A percentile compares a stretch with the other conserved stretches of the same genome.
Evolutionary conservation across 35 echinoderm and acorn worm genomes (phyloP).

Genomic region (Eucidaris tribuloides): DNA sequence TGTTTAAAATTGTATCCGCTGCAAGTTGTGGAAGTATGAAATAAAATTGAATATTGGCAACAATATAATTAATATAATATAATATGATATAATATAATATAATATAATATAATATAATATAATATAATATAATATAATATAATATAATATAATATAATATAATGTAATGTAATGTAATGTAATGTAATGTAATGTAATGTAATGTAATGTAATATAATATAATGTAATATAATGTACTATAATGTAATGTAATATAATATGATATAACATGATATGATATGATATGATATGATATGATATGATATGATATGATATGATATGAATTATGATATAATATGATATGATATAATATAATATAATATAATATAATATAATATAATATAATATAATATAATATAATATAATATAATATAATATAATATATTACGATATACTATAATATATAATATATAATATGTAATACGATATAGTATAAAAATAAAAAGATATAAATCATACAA

Average conservation of each 20-base stretch:
- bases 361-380: background rate
- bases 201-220: background rate
- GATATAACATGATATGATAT: no score
- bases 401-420: conserved; percentile 1
- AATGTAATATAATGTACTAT: no score
- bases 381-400: conserved; percentile 1
- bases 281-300: background rate
- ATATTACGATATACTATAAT: background rate
- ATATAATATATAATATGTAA: no score
- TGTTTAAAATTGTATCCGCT: no score
- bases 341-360: background rate
- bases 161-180: background rate
- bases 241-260: no score
- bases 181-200: background rate
- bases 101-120: background rate
- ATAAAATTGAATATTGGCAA: no score
- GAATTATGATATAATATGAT: no score
- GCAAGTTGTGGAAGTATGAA: no score
- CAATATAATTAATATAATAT: no score
- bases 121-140: background rate
- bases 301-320: background rate
- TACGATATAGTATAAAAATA: no score
- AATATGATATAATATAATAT: no score
- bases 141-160: background rate
- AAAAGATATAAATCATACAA: no score